Evolutionary conservation across 1,140 invertebrate species (phyloP).

Genomic region (Diorhabda carinulata): DNA sequence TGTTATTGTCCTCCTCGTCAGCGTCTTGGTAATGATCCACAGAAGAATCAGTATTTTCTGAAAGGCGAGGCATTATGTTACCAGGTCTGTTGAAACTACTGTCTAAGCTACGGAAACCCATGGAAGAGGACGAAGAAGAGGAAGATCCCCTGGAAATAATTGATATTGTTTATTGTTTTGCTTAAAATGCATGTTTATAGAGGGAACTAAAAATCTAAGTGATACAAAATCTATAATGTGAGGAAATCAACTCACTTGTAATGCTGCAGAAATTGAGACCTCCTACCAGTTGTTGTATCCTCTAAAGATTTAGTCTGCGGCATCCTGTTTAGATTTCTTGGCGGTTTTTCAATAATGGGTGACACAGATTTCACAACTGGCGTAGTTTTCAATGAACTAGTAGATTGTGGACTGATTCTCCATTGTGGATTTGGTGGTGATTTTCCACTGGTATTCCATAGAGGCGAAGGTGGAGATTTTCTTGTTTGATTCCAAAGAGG

Average conservation of each 20-base stretch:
- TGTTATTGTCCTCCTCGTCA: conserved; percentile 54
- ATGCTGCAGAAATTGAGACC: conserved; percentile 52
- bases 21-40: conserved; percentile 56
- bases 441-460: not conserved
- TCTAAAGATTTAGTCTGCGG: conserved; percentile 57
- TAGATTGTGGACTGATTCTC: not conserved
- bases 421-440: not conserved
- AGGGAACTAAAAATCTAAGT: not conserved
- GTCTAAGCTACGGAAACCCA: conserved; percentile 57
- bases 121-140: conserved; percentile 55
- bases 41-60: conserved; percentile 57
- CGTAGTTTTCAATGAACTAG: not conserved
- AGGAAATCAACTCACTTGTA: conserved; percentile 34
- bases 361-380: conserved; percentile 7
- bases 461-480: not conserved
- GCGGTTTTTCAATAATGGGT: conserved; percentile 27
- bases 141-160: conserved; percentile 49
- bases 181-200: not conserved
- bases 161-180: not conserved
- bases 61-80: conserved; percentile 52
- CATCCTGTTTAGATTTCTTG: conserved; percentile 40
- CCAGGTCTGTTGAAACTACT: conserved; percentile 47
- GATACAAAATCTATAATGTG: not conserved
- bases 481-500: not conserved
- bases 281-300: conserved; percentile 50